Evolutionary conservation across 2,113 vertebrate genomes (phyloP).

Genomic region (Glaucomys volans): DNA sequence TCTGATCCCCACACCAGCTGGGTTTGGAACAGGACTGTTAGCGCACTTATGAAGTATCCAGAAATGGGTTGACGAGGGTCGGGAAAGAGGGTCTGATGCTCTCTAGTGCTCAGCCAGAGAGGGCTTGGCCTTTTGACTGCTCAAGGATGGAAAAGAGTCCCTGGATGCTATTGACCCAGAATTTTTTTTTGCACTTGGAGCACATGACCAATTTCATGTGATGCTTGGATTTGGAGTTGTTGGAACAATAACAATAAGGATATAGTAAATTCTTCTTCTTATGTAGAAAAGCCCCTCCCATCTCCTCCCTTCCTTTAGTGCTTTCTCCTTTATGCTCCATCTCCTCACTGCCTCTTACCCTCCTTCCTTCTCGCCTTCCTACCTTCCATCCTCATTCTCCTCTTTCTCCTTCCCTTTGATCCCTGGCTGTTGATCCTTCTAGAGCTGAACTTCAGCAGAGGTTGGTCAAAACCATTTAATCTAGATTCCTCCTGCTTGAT

Average conservation of each 20-base stretch:
- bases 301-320: neutral
- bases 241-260: neutral
- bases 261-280: neutral
- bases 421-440: neutral
- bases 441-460: neutral
- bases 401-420: no score
- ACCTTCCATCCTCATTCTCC: neutral
- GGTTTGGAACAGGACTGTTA: neutral
- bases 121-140: neutral
- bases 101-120: neutral
- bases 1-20: neutral
- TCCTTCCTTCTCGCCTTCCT: neutral
- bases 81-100: neutral
- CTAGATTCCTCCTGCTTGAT: neutral
- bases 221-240: neutral
- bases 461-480: neutral
- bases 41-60: neutral
- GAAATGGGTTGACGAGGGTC: neutral
- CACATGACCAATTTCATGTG: neutral
- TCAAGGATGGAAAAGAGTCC: neutral
- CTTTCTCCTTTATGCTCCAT: neutral
- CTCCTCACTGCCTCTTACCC: neutral
- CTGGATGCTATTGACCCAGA: neutral
- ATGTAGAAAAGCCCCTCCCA: neutral
- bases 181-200: neutral